phyloP scores from a whole-genome alignment of 2,888 invertebrate species.

The Synergus itoensis region DNA sequence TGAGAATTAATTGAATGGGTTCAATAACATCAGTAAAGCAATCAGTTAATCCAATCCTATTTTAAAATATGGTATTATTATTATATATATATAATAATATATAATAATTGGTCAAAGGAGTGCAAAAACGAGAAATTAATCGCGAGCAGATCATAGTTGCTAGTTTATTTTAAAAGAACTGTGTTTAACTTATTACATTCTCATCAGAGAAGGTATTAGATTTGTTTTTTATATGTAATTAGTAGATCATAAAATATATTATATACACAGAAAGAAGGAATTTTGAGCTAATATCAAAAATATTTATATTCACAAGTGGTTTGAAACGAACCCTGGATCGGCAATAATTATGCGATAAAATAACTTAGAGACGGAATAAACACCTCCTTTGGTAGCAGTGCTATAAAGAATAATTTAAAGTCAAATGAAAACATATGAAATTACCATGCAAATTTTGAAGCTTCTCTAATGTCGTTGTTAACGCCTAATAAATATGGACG shows the following conservation, averaged over 20 bases:
- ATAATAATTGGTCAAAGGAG: no score
- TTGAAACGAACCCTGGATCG: not conserved
- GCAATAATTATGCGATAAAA: not conserved
- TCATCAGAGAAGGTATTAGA: no score
- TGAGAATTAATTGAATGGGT: not conserved
- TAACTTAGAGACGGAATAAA: not conserved
- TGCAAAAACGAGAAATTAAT: no score
- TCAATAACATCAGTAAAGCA: not conserved
- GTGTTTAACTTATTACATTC: no score
- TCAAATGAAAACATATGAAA: conserved; percentile 6
- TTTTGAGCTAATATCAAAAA: not conserved
- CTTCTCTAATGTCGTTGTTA: conserved; percentile 15
- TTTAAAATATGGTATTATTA: no score
- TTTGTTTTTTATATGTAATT: no score
- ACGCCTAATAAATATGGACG: conserved; percentile 11
- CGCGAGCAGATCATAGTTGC: no score
- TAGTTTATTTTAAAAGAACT: no score
- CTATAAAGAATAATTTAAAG: conserved; percentile 5
- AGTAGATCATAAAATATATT: no score
- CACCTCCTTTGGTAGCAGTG: not conserved
- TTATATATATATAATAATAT: no score
- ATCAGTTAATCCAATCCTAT: no score
- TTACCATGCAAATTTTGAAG: conserved; percentile 17
- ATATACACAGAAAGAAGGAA: no score
- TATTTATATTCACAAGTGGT: not conserved